Evolutionary conservation across 1,140 invertebrate genomes (phyloP).

Genomic region (Drosophila sproati): DNA sequence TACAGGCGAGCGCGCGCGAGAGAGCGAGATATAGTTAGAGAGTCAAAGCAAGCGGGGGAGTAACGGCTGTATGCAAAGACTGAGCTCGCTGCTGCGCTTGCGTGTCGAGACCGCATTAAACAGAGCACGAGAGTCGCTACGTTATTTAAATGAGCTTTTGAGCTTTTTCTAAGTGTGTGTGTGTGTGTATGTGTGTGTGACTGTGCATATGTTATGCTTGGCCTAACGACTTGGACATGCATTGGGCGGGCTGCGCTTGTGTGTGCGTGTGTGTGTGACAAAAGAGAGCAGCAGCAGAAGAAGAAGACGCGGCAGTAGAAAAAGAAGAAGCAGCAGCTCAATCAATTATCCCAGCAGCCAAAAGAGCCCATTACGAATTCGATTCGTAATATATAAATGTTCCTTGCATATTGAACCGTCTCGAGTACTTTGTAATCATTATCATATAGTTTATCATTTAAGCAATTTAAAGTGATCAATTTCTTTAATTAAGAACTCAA

Average conservation of each 20-base stretch:
- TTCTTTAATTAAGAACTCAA: too few relatives aligned
- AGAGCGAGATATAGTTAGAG: neutral
- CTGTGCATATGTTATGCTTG: slow-evolving; percentile 42
- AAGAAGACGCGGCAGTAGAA: slow-evolving; percentile 36
- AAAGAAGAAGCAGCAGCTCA: too few relatives aligned
- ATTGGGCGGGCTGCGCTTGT: slow-evolving; percentile 52
- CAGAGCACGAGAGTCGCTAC: slow-evolving; percentile 53
- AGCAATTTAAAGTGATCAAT: too few relatives aligned
- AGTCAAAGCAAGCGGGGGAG: neutral
- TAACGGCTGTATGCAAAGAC: slow-evolving; percentile 61
- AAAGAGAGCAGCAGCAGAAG: slow-evolving; percentile 16
- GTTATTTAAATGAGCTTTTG: slow-evolving; percentile 67
- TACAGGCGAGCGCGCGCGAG: slow-evolving; percentile 52
- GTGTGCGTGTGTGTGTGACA: slow-evolving; percentile 38
- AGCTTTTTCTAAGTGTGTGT: neutral
- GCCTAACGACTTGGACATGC: slow-evolving; percentile 60
- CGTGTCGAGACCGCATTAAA: slow-evolving; percentile 67
- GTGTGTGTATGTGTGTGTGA: slow-evolving; percentile 5
- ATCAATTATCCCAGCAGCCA: too few relatives aligned
- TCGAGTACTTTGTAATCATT: too few relatives aligned
- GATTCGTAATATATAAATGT: too few relatives aligned
- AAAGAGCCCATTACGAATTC: too few relatives aligned
- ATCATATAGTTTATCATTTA: too few relatives aligned
- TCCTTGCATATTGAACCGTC: too few relatives aligned
- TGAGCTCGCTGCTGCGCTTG: slow-evolving; percentile 26